Percentiles rank a stretch among this genome's conserved stretches.
phyloP scores from a whole-genome alignment of 2,113 vertebrate species.

The Cryptomyrus ogoouensis region DNA sequence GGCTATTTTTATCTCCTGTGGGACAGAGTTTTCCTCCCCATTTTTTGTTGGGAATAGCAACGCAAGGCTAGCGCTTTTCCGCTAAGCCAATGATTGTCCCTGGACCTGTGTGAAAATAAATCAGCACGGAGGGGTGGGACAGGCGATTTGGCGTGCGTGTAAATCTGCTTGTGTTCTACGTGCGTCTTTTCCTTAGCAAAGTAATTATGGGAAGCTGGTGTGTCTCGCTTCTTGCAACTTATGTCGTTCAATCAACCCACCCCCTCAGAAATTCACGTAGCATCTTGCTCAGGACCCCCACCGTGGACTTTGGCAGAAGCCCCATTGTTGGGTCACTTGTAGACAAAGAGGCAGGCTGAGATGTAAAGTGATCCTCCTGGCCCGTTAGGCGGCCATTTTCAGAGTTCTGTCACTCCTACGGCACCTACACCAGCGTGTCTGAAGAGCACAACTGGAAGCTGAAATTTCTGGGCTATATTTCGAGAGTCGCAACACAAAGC shows the following conservation, averaged over 20 bases:
- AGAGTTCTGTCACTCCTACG: conserved; percentile 49
- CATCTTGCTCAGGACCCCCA: conserved; percentile 28
- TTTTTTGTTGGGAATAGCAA: conserved; percentile 12
- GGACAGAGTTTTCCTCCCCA: conserved; percentile 57
- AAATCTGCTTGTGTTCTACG: not conserved
- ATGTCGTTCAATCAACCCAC: conserved; percentile 36
- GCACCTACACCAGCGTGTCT: not conserved
- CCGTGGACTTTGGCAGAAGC: conserved; percentile 47
- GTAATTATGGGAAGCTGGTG: conserved; percentile 24
- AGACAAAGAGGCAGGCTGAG: conserved; percentile 52
- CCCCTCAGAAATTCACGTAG: conserved; percentile 49
- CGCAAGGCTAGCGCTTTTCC: not conserved
- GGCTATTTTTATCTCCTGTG: conserved; percentile 69
- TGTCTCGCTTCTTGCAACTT: not conserved
- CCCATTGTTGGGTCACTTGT: conserved; percentile 35
- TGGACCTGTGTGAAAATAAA: not conserved
- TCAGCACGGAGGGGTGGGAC: not conserved
- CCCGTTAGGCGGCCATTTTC: not conserved
- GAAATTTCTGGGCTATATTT: not conserved
- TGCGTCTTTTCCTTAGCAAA: not conserved
- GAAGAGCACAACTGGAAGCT: not conserved
- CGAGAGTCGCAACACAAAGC: not conserved
- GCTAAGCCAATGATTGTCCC: not conserved
- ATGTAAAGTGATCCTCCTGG: conserved; percentile 47
- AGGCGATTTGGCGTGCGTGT: not conserved